Conservation (phyloP, 1,140 invertebrate genomes). For the Conus betulinus region DNA sequence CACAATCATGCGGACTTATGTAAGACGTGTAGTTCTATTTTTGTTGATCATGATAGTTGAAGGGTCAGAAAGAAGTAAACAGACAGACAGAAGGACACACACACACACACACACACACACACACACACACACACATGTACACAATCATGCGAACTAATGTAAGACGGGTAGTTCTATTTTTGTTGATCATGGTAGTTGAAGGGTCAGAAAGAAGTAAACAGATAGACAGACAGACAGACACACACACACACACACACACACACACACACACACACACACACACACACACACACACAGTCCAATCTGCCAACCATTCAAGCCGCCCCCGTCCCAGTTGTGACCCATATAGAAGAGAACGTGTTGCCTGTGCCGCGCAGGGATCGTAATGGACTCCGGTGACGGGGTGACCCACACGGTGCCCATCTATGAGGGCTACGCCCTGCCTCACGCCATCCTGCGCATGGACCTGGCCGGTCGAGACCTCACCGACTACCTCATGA, state of each 20-base stretch:
- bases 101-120: too few relatives aligned
- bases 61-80: too few relatives aligned
- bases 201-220: too few relatives aligned
- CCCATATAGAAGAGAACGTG: constrained; percentile 90
- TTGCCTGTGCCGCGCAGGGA: constrained; percentile 87
- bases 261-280: neutral
- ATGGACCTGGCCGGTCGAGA: constrained; percentile 93
- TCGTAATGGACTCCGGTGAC: constrained; percentile 93
- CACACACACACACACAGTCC: constrained; percentile 81
- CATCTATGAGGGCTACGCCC: constrained; percentile 87
- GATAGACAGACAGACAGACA: too few relatives aligned
- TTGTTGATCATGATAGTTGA: too few relatives aligned
- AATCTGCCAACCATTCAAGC: constrained; percentile 96
- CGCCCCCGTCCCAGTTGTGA: constrained; percentile 93
- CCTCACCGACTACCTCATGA: constrained; percentile 94
- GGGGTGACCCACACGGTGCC: constrained; percentile 96
- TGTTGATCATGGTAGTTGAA: too few relatives aligned
- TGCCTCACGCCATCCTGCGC: constrained; percentile 94
- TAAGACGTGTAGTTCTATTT: too few relatives aligned
- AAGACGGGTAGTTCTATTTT: too few relatives aligned
- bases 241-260: constrained; percentile 45
- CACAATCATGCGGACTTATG: too few relatives aligned
- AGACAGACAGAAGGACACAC: too few relatives aligned
- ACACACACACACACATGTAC: too few relatives aligned
- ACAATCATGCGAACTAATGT: too few relatives aligned